These are phyloP conservation scores for Gymnopithys bicolor DNA, from an alignment of 2,797 vertebrate species.

Conservation along the genomic window DNA sequence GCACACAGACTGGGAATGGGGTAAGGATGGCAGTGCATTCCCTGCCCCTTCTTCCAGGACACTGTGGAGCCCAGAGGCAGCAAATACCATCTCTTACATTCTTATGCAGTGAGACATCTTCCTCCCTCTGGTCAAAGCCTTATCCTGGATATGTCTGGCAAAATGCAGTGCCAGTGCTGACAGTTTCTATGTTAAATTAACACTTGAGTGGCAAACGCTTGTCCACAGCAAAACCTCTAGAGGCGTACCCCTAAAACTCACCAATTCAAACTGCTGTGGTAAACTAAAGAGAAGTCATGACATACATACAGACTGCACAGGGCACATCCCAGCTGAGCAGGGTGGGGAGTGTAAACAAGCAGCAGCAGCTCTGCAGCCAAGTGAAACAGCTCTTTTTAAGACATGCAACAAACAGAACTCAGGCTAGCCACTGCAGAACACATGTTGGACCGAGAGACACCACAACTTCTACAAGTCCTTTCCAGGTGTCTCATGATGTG, in stretches of 20 bases:
- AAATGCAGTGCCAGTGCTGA: neutral
- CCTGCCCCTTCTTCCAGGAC: neutral
- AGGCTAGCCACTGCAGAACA: neutral
- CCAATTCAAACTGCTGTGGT: neutral
- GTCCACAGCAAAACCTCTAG: neutral
- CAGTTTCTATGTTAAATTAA: neutral
- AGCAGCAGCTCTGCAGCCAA: neutral
- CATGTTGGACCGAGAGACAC: neutral
- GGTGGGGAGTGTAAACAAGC: neutral
- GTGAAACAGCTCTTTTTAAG: neutral
- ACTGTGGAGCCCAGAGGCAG: neutral
- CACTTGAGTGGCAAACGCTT: neutral
- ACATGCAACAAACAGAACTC: neutral
- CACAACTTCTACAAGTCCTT: neutral
- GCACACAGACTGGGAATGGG: neutral
- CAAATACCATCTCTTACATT: neutral
- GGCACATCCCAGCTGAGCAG: neutral
- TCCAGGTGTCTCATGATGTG: neutral
- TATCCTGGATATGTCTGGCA: neutral
- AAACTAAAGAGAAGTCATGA: neutral
- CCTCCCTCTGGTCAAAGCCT: neutral
- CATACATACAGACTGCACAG: neutral
- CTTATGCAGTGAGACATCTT: neutral
- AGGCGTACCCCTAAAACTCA: neutral
- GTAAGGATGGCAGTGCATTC: neutral